phyloP scores from a whole-genome alignment of 2,113 vertebrate species.

The Oenanthe melanoleuca region DNA sequence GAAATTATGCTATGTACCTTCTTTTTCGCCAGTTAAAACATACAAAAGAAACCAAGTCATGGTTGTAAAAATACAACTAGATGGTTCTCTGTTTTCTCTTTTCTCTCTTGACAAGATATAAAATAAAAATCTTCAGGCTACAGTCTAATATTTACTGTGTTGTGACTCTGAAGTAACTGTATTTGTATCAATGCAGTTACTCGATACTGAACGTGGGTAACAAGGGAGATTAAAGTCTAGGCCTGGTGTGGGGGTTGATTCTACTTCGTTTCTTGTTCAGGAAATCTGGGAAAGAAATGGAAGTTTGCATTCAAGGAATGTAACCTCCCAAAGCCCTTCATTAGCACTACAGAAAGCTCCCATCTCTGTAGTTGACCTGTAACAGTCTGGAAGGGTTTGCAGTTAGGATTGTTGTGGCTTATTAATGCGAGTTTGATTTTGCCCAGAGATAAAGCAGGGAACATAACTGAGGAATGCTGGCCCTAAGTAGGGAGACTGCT shows the following conservation, averaged over 20 bases:
- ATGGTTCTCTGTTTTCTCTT: not conserved
- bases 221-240: not conserved
- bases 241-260: not conserved
- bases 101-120: not conserved
- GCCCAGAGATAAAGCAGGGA: not conserved
- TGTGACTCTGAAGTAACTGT: not conserved
- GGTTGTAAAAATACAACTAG: not conserved
- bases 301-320: not conserved
- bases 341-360: not conserved
- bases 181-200: not conserved
- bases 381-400: not conserved
- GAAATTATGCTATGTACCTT: rapidly evolving
- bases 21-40: not conserved
- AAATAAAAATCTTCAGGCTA: not conserved
- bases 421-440: not conserved
- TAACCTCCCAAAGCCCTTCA: not conserved
- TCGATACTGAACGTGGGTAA: not conserved
- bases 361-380: not conserved
- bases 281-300: not conserved
- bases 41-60: not conserved
- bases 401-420: not conserved
- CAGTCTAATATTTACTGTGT: not conserved
- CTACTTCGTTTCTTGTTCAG: not conserved
- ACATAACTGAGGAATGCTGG: not conserved
- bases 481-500: not conserved